These are phyloP conservation scores for Pyrochroa serraticornis DNA, from an alignment of 2,888 invertebrate genomes.

Conservation along the genomic window DNA sequence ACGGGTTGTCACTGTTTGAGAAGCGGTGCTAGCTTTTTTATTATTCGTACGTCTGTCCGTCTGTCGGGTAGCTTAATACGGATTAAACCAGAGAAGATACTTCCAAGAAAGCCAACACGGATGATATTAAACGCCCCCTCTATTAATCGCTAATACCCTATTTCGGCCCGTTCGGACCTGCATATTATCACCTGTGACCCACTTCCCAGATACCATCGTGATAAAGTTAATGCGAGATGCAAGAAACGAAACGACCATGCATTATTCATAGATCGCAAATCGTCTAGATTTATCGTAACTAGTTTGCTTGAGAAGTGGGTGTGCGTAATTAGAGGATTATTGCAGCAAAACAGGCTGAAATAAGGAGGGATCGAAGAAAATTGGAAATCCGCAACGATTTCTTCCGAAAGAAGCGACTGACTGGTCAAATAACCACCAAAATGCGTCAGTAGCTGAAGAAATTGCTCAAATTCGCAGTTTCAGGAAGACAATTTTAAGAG, in stretches of 20 bases:
- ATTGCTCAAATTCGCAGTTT: too few species aligned
- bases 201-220: neutral
- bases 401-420: neutral
- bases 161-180: constrained; percentile 4
- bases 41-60: constrained; percentile 47
- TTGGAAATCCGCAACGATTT: neutral
- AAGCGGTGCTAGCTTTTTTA: constrained; percentile 46
- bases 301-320: too few species aligned
- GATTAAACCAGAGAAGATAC: constrained; percentile 36
- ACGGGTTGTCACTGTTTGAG: constrained; percentile 54
- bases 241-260: too few species aligned
- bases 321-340: too few species aligned
- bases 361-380: too few species aligned
- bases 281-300: too few species aligned
- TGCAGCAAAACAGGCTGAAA: too few species aligned
- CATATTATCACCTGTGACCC: constrained; percentile 3
- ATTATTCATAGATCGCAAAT: too few species aligned
- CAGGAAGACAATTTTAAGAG: too few species aligned
- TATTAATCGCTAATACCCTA: constrained; percentile 13
- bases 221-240: too few species aligned
- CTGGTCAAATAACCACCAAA: too few species aligned
- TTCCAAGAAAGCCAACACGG: constrained; percentile 43
- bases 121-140: constrained; percentile 33
- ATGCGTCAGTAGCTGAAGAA: too few species aligned
- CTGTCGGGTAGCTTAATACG: constrained; percentile 45